phyloP scores from a whole-genome alignment of 2,113 vertebrate genomes.

The Tachysurus vachellii region DNA sequence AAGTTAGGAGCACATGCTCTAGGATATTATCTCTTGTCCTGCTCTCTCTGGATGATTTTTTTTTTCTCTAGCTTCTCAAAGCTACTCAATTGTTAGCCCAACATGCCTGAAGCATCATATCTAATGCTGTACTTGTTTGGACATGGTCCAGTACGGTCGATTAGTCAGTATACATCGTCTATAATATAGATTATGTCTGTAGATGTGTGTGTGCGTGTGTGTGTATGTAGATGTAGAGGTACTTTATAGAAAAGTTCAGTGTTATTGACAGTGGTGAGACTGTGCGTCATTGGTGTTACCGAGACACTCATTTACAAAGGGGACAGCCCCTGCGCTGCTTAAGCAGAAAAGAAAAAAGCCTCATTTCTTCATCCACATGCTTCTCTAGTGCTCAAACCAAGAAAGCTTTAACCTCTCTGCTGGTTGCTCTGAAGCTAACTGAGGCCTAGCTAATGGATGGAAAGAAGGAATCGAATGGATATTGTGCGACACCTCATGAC shows the following conservation, averaged over 20 bases:
- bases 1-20: background rate
- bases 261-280: conserved; percentile 59
- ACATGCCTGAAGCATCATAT: conserved; percentile 1
- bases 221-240: conserved; percentile 21
- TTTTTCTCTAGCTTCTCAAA: background rate
- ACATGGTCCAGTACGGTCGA: background rate
- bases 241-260: conserved; percentile 43
- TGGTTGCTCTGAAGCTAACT: conserved; percentile 56
- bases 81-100: conserved; percentile 6
- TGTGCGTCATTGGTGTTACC: conserved; percentile 39
- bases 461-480: conserved; percentile 54
- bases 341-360: conserved; percentile 25
- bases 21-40: background rate
- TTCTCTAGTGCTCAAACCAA: conserved; percentile 29
- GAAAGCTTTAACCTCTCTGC: conserved; percentile 52
- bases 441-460: conserved; percentile 62
- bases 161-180: conserved; percentile 38
- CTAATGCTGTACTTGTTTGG: conserved; percentile 2
- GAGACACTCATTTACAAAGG: conserved; percentile 12
- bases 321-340: conserved; percentile 18
- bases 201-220: conserved; percentile 1
- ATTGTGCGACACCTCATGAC: conserved; percentile 58
- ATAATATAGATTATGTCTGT: conserved; percentile 43
- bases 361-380: conserved; percentile 54
- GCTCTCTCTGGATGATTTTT: background rate